Evolutionary conservation across 2,888 invertebrate genomes (phyloP).

Genomic region (Spilarctia lutea): DNA sequence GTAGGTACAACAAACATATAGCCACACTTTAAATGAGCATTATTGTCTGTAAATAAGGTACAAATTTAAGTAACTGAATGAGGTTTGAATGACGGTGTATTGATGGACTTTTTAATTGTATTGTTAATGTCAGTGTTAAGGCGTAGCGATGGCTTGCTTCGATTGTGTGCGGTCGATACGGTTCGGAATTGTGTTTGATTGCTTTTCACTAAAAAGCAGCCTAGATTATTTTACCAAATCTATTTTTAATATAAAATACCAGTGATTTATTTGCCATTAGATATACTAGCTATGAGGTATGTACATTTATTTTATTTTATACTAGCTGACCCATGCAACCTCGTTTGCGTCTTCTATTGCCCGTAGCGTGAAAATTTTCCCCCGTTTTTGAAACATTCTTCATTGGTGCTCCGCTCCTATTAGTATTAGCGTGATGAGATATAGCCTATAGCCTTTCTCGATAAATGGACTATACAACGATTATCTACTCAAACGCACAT

Average conservation of each 20-base stretch:
- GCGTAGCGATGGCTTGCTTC: conserved; percentile 84
- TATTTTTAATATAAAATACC: conserved; percentile 28
- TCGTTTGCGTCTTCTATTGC: too few species aligned
- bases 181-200: conserved; percentile 63
- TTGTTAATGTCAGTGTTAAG: conserved; percentile 84
- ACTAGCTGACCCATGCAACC: too few species aligned
- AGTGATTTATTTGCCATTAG: conserved; percentile 18
- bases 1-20: conserved; percentile 31
- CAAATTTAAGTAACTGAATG: conserved; percentile 32
- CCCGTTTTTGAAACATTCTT: too few species aligned
- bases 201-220: conserved; percentile 45
- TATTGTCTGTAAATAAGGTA: conserved; percentile 55
- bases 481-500: too few species aligned
- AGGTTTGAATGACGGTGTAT: conserved; percentile 50
- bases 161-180: conserved; percentile 79
- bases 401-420: too few species aligned
- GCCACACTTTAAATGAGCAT: conserved; percentile 28
- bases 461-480: too few species aligned
- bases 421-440: too few species aligned
- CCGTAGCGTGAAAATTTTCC: too few species aligned
- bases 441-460: too few species aligned
- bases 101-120: conserved; percentile 84
- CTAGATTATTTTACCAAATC: conserved; percentile 43
- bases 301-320: background rate
- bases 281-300: background rate